phyloP scores from a whole-genome alignment of 2,888 invertebrate genomes.

The Euzetes globulus region DNA sequence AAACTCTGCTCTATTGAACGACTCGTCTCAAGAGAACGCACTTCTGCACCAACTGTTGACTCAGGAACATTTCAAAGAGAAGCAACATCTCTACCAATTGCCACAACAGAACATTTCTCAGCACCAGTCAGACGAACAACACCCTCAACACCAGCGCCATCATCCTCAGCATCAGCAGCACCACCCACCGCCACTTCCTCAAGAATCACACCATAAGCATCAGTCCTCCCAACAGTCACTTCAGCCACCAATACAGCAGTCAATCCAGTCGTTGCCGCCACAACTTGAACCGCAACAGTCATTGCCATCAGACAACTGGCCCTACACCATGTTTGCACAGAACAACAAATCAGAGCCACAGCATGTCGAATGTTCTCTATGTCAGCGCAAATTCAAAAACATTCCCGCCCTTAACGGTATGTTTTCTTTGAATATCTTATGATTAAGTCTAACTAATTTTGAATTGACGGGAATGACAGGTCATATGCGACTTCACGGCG shows the following conservation, averaged over 20 bases:
- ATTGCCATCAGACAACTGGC: slow-evolving; percentile 4
- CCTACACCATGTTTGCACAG: slow-evolving; percentile 20
- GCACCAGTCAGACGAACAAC: neutral
- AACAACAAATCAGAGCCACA: slow-evolving; percentile 18
- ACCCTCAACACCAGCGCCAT: neutral
- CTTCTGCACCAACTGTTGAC: slow-evolving; percentile 36
- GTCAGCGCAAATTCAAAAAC: slow-evolving; percentile 92
- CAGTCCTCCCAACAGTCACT: slow-evolving; percentile 65
- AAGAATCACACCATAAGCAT: slow-evolving; percentile 47
- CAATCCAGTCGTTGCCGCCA: slow-evolving; percentile 54
- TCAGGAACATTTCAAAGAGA: neutral
- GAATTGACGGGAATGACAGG: neutral
- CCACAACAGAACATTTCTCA: neutral
- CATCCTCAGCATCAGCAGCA: slow-evolving; percentile 50
- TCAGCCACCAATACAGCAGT: slow-evolving; percentile 49
- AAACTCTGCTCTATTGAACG: neutral
- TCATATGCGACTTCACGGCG: slow-evolving; percentile 95
- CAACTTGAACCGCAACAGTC: slow-evolving; percentile 43
- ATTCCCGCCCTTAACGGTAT: slow-evolving; percentile 91
- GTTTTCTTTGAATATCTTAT: neutral
- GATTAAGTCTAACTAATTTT: neutral
- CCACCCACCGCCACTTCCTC: slow-evolving; percentile 12
- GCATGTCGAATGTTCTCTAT: slow-evolving; percentile 80
- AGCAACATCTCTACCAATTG: slow-evolving; percentile 2
- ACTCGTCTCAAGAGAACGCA: slow-evolving; percentile 28